Base-by-base conservation (phyloP, 1,140 invertebrate genomes). In the Muscidifurax raptorellus region DNA sequence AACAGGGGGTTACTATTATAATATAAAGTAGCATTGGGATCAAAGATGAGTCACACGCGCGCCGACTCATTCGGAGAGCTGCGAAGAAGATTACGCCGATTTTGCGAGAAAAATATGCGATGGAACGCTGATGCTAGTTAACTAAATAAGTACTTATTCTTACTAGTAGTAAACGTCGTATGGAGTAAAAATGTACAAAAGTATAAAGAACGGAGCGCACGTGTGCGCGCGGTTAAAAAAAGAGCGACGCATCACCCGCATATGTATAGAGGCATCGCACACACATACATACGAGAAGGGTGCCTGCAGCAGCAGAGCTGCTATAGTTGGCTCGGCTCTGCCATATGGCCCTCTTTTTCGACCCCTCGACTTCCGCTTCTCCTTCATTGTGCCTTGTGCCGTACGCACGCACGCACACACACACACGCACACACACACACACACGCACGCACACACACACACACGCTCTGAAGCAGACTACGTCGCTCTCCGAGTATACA, bases 261-360 rank as follows among this genome's bases (percentile, higher is more conserved):
- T 75, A 72, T 25, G 36, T n/a, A n/a, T n/a, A n/a, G n/a, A n/a
- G n/a, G n/a, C n/a, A n/a, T n/a, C 15, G 40, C 74, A 40, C 40
- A 25, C 27, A 75, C 13, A 32, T 2, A 44, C 0, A 40, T 15
- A 40, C 0, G 72, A 72, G 80, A 82, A 82, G 80, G 80, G 80
- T 64, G 80, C 22, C 22, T 47, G 44, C 80, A 72, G 52, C 59
- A 18, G 32, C 25, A n/a, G 27, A 18, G 27, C 25, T 10, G n/a
- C 44, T 76, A 76, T 76, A 76, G 72, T 77, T 82, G 52, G 52
- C 69, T 52, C 67, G 15, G 30, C 36, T 75, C 69, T 10, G 78
- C 78, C 78, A 84, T 84, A 84, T 84, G 83, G 83, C 77, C 83
- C 83, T 79, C 69, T 83, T 83, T 83, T 83, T 84, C 67, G 32